Evolutionary conservation across 2,888 invertebrate species (phyloP), one percentile per base, ranked within the genome.

Genomic region (Drosophila cracens): DNA sequence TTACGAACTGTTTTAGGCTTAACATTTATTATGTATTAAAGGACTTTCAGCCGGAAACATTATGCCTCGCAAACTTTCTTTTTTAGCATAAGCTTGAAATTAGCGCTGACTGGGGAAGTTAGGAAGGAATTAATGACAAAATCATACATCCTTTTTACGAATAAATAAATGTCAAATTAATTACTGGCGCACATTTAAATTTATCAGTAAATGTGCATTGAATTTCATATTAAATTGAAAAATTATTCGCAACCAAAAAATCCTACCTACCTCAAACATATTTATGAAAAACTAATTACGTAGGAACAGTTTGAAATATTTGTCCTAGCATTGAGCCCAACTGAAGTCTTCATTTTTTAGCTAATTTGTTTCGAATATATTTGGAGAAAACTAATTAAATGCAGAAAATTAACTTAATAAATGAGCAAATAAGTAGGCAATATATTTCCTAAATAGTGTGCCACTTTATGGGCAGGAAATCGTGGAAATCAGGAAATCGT

Each of bases 21-120:
- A 25, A 33, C 25, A 64, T 60, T 67, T 56, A 46, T 48, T 64
- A 70, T 74, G 67, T 60, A 54, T 51, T 51, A 57, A 79, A 63
- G 51, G 40, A 53, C 61, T 74, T 59, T 72, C 33, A 36, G 18
- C 31, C 34, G 31, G 34, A 60, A 59, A 36, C 46, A 57, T 52
- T 52, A 27, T 34, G 53, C 11, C 11, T 48, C 49, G 29, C n/a
- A 54, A 34, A 25, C 31, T 40, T 64, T 16, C 38, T 16, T 10
- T 31, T 25, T 58, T 58, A 4, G 33, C 27, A n/a, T n/a, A 27
- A 33, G 2, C 1, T 27, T 11, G 31, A 29, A 33, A 58, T 58
- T 13, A 25, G 11, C 33, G 33, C n/a, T 27, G 6, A 21, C 16
- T 25, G 29, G n/a, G 4, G 4, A 36, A 49, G n/a, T 29, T 25